Conservation (phyloP, 2,797 vertebrate genomes). For the Chelon auratus region DNA sequence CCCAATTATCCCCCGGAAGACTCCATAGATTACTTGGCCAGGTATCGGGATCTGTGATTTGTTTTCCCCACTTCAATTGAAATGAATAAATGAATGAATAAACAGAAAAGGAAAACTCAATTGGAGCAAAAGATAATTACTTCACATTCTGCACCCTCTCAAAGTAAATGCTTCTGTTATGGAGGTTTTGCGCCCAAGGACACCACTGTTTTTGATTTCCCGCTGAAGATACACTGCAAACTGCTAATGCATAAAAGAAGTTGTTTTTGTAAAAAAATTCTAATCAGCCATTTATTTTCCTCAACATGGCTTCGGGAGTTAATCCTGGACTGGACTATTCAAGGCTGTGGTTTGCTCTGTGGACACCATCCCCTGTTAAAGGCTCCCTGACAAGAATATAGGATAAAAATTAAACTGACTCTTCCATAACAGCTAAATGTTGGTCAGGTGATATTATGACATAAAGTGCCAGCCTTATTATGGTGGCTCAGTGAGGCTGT, state of each 20-base stretch:
- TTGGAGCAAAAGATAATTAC: conserved; percentile 58
- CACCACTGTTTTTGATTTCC: conserved; percentile 24
- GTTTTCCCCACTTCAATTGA: conserved; percentile 55
- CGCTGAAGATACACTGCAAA: conserved; percentile 12
- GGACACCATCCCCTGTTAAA: conserved; percentile 18
- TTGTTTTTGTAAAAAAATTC: conserved; percentile 15
- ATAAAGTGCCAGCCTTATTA: conserved; percentile 19
- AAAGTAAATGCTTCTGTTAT: conserved; percentile 36
- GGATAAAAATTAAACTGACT: conserved; percentile 21
- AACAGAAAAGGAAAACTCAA: conserved; percentile 47
- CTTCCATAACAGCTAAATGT: conserved; percentile 23
- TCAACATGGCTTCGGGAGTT: conserved; percentile 13
- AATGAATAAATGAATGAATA: conserved; percentile 66
- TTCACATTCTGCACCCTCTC: conserved; percentile 33
- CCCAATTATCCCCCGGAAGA: conserved; percentile 55
- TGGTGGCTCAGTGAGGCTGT: conserved; percentile 2
- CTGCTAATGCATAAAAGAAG: conserved; percentile 12
- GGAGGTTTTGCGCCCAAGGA: conserved; percentile 25
- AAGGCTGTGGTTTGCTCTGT: conserved; percentile 6
- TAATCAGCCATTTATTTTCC: conserved; percentile 26
- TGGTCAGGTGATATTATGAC: conserved; percentile 9
- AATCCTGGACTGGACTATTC: conserved; percentile 11
- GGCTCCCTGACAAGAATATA: conserved; percentile 2
- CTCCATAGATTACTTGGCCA: conserved; percentile 57
- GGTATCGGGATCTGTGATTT: conserved; percentile 60